Percentiles rank a stretch among this genome's conserved stretches.
Conservation (phyloP, 2,113 vertebrate genomes). For the Rutilus rutilus region DNA sequence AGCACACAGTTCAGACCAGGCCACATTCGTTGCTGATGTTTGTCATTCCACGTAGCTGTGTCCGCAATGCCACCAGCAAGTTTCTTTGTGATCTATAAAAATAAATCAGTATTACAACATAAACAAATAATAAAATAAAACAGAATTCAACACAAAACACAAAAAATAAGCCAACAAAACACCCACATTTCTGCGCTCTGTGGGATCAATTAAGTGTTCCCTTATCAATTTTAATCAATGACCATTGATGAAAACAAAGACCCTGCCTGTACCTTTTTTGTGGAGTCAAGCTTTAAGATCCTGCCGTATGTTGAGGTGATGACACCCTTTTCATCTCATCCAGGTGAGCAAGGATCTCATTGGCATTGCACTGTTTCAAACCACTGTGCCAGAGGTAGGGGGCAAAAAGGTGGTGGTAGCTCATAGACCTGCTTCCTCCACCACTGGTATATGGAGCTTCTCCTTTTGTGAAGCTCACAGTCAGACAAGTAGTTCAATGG, state of each 20-base stretch:
- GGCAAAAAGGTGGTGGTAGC: constrained; percentile 15
- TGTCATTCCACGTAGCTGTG: constrained; percentile 53
- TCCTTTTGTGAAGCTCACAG: constrained; percentile 46
- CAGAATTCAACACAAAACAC: too few relatives aligned
- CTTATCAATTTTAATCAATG: not conserved
- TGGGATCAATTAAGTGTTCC: too few relatives aligned
- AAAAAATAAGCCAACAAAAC: too few relatives aligned
- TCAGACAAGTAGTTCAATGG: constrained; percentile 35
- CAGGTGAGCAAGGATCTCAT: constrained; percentile 32
- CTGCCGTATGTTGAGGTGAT: constrained; percentile 48
- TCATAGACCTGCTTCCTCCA: constrained; percentile 1
- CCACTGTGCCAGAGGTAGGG: constrained; percentile 47
- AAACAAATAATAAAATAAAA: not conserved
- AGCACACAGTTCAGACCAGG: constrained; percentile 57
- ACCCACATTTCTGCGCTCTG: too few relatives aligned
- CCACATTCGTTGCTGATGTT: constrained; percentile 50
- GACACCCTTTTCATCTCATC: constrained; percentile 47
- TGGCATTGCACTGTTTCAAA: constrained; percentile 20
- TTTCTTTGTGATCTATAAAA: constrained; percentile 52
- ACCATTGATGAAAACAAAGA: too few relatives aligned
- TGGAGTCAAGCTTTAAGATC: constrained; percentile 51
- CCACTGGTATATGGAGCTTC: not conserved
- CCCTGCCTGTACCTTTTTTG: constrained; percentile 46
- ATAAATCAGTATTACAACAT: not conserved
- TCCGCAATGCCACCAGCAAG: constrained; percentile 48